phyloP scores from a whole-genome alignment of 2,888 invertebrate genomes.

The Sarcophaga caerulescens region DNA sequence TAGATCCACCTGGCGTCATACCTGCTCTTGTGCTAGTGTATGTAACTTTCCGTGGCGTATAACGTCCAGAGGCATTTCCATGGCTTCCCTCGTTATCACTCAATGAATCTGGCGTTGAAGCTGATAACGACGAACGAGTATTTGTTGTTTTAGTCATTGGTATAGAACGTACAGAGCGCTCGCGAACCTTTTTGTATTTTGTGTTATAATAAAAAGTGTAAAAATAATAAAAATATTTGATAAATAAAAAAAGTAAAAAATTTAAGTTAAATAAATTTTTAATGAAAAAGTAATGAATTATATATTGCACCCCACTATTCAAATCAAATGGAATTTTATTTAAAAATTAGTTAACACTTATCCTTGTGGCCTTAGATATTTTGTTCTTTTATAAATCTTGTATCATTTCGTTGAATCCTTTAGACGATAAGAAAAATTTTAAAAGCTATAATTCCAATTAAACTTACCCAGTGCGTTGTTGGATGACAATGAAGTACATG shows the following conservation, averaged over 20 bases:
- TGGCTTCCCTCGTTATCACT: conserved; percentile 89
- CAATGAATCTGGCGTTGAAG: conserved; percentile 93
- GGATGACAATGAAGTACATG: conserved; percentile 85
- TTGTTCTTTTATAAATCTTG: background rate
- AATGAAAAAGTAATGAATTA: conserved; percentile 53
- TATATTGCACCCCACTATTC: conserved; percentile 61
- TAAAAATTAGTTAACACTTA: background rate
- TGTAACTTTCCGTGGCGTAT: conserved; percentile 86
- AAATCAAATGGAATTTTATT: background rate
- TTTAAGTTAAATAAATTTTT: background rate
- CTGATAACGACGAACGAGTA: conserved; percentile 88
- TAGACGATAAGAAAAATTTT: background rate
- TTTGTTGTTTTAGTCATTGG: conserved; percentile 91
- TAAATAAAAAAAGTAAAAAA: conserved; percentile 4
- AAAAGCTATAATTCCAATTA: conserved; percentile 23
- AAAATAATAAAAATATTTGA: background rate
- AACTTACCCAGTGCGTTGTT: conserved; percentile 85
- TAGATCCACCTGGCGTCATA: conserved; percentile 89
- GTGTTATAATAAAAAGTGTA: conserved; percentile 7
- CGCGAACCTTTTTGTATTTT: conserved; percentile 88
- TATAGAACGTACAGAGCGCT: conserved; percentile 94
- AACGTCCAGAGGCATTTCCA: conserved; percentile 81
- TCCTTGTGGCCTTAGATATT: conserved; percentile 1
- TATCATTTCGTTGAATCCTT: background rate
- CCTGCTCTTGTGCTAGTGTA: conserved; percentile 83